Evolutionary conservation across 2,113 vertebrate species (phyloP), one percentile per base, ranked within the genome.

Genomic region (Symphodus melops): DNA sequence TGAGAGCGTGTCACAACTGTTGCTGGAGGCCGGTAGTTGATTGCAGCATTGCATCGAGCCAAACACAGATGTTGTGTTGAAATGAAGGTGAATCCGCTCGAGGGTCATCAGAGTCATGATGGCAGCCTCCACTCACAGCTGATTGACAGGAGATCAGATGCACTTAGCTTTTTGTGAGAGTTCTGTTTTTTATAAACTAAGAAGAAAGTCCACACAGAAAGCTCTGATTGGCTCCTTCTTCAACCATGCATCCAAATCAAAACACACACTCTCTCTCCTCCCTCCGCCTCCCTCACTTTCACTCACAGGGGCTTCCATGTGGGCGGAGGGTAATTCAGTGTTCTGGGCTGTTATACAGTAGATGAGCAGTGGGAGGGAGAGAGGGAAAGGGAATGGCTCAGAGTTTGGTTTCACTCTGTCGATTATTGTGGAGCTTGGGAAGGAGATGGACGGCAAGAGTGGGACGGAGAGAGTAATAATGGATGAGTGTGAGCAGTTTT

Each of bases 401-500:
- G 78, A 21, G 68, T 72, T 81, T 59, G 75, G 88, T 93, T 86
- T 57, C 17, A 44, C 51, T 20, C 52, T 91, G 89, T 94, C 75
- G 12, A 89, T 88, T 70, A 85, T 64, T 59, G 81, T 84, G 67
- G 75, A 74, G 68, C 62, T 61, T 23, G 75, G 61, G 73, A 91
- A 82, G 86, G 86, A 83, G 85, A 90, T 88, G 23, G 67, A 81
- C n/a, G 49, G 14, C 16, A 86, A 81, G 92, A 91, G 86, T 84
- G 92, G 41, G 94, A 94, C 28, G 94, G 94, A 82, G 72, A 56
- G 37, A 51, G 48, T 73, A 56, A 58, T 1, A 75, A 92, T 92
- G 82, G 94, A 95, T 87, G 95, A 95, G 77, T 95, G 94, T 67
- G 94, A 93, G 71, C 92, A 95, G 95, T 95, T 90, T 87, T 95